phyloP scores from a whole-genome alignment of 1,140 invertebrate genomes.

The Procambarus virginalis region DNA sequence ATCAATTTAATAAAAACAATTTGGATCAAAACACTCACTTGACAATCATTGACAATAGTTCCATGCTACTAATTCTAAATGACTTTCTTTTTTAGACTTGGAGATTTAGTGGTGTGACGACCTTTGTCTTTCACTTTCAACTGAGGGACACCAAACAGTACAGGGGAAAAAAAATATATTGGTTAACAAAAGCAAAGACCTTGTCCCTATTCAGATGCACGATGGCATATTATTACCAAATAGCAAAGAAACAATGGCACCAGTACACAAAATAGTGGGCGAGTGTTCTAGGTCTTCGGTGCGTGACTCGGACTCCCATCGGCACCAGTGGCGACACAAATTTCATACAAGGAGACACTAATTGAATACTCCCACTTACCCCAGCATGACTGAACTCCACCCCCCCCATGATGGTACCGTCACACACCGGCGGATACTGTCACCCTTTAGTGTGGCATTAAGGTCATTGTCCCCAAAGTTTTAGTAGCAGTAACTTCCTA shows the following conservation, averaged over 20 bases:
- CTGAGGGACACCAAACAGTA: not conserved
- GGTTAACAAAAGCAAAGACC: not conserved
- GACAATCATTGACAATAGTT: not conserved
- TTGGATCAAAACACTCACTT: not conserved
- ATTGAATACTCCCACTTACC: not conserved
- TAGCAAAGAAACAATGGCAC: not conserved
- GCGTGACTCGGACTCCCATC: too few species aligned
- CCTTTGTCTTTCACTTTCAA: not conserved
- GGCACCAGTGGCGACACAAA: too few species aligned
- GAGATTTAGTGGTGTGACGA: not conserved
- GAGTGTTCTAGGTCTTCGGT: too few species aligned
- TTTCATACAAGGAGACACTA: not conserved
- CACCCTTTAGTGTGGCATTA: not conserved
- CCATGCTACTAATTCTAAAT: not conserved
- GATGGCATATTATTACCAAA: not conserved
- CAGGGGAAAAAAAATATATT: not conserved
- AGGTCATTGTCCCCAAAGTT: not conserved
- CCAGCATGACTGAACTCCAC: not conserved
- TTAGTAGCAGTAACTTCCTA: not conserved
- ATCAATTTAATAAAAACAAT: not conserved
- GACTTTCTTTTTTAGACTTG: not conserved
- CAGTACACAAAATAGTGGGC: not conserved
- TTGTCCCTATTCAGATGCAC: not conserved
- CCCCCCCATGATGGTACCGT: not conserved
- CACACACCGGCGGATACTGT: not conserved